Percentiles rank a stretch among this genome's conserved stretches.
Evolutionary conservation across 2,888 invertebrate species (phyloP).

Genomic region (Salticus scenicus): DNA sequence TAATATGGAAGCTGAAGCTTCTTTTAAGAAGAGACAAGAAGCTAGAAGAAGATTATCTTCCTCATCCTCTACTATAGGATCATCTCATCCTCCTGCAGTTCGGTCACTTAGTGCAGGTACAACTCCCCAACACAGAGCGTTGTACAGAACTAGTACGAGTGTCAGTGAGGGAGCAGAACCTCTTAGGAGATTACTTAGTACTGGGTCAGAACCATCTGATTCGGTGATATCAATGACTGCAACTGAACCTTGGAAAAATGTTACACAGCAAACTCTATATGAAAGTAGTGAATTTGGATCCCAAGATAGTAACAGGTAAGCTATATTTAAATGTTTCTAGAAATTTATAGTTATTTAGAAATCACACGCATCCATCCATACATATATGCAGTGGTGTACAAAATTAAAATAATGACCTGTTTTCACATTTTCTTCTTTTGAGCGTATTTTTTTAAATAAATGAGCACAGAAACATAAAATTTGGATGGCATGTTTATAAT

Average conservation of each 20-base stretch:
- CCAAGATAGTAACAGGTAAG: constrained; percentile 31
- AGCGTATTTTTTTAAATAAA: too few species aligned
- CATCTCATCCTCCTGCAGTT: constrained; percentile 41
- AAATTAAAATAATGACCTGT: too few species aligned
- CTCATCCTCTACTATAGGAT: constrained; percentile 41
- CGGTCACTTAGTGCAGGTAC: constrained; percentile 62
- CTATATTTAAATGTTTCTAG: neutral
- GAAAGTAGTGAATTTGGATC: constrained; percentile 56
- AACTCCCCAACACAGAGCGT: constrained; percentile 43
- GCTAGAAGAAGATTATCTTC: constrained; percentile 38
- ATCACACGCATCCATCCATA: too few species aligned
- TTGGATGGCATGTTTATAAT: too few species aligned
- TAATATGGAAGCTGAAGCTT: constrained; percentile 71
- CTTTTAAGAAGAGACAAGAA: constrained; percentile 70
- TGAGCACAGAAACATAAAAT: too few species aligned
- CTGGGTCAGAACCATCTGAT: constrained; percentile 39
- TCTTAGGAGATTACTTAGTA: constrained; percentile 25
- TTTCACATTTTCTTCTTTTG: too few species aligned
- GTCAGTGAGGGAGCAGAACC: constrained; percentile 56
- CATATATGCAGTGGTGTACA: too few species aligned
- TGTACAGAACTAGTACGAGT: constrained; percentile 51
- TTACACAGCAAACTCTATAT: constrained; percentile 46
- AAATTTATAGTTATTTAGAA: too few species aligned
- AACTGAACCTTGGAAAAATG: neutral
- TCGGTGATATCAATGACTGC: constrained; percentile 8